Base-by-base conservation (phyloP, 2,113 vertebrate species). In the Fregata magnificens region DNA sequence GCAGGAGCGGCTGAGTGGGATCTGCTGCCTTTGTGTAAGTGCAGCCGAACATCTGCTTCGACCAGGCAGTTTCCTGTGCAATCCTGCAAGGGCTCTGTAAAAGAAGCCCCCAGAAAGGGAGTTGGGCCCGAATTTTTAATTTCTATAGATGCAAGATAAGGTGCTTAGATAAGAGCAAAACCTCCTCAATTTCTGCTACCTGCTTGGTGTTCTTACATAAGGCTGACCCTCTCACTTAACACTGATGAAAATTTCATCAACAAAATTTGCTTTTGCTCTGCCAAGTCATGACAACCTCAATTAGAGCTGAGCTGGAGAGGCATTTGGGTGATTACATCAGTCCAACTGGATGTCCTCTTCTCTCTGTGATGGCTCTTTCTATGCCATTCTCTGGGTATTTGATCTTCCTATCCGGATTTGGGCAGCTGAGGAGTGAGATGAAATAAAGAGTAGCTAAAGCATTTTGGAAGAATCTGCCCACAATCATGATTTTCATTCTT, bases 211-310 rank as follows among this genome's bases (percentile, higher is more conserved):
- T 96, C 74, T 95, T 94, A 91, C 76, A 88, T 72, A 88, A 95
- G 22, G 6, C 59, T 50, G 76, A 87, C 90, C 26, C 28, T 94
- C 71, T 87, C 82, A 78, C 88, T 97, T 92, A 97, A 91, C 59
- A 88, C 47, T 53, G 67, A 93, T 91, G 91, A 96, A 93, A 96
- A 93, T 96, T 96, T 94, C 87, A 94, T 95, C 89, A 86, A 90
- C 53, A 86, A 91, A 94, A 97, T 96, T 97, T 96, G 87, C 62
- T 93, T 95, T 96, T 82, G 13, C 40, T 95, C 65, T 97, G 95
- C 96, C 93, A 97, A 97, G 89, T 93, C 95, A 96, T 97, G 91
- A 89, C 92, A 97, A 88, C 53, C 71, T 95, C 84, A 91, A 93
- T 95, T 96, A 95, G 22, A 86, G 42, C 44, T 58, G 78, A 70